Evolutionary conservation across 2,113 vertebrate genomes (phyloP).

Genomic region (Corythornis vintsioides): DNA sequence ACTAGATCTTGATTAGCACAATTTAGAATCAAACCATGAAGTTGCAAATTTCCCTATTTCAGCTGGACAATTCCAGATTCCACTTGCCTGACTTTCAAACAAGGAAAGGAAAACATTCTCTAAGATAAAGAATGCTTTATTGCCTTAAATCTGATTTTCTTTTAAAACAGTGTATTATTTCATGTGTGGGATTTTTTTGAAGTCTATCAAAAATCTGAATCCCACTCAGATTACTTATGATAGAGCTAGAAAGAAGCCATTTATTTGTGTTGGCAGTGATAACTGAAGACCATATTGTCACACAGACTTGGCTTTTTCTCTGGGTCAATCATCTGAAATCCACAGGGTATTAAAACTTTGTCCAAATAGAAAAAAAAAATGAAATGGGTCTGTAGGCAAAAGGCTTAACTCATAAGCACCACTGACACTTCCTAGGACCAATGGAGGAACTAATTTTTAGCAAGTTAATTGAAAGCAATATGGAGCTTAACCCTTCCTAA

Average conservation of each 20-base stretch:
- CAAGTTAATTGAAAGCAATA: conserved; percentile 61
- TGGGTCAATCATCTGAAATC: conserved; percentile 77
- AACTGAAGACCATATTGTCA: conserved; percentile 79
- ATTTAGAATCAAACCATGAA: conserved; percentile 10
- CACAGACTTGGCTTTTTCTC: conserved; percentile 75
- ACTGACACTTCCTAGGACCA: conserved; percentile 45
- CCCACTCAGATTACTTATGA: conserved; percentile 80
- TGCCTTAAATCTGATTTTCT: conserved; percentile 70
- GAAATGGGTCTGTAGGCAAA: conserved; percentile 62
- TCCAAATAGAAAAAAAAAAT: conserved; percentile 59
- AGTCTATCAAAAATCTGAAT: conserved; percentile 82
- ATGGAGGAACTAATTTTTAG: conserved; percentile 49
- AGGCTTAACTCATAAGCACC: conserved; percentile 71
- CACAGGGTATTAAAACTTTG: conserved; percentile 70
- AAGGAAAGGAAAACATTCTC: conserved; percentile 55
- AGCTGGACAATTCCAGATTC: conserved; percentile 45
- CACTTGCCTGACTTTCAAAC: conserved; percentile 36
- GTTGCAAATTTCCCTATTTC: conserved; percentile 31
- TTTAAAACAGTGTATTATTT: conserved; percentile 77
- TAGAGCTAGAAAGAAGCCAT: conserved; percentile 74
- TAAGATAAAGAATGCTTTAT: conserved; percentile 66
- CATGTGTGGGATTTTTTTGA: conserved; percentile 68
- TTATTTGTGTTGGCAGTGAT: conserved; percentile 83
- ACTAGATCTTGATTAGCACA: conserved; percentile 1
- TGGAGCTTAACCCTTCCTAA: conserved; percentile 30